Base-by-base conservation (phyloP, 2,888 invertebrate genomes). In the Nomada ferruginata region DNA sequence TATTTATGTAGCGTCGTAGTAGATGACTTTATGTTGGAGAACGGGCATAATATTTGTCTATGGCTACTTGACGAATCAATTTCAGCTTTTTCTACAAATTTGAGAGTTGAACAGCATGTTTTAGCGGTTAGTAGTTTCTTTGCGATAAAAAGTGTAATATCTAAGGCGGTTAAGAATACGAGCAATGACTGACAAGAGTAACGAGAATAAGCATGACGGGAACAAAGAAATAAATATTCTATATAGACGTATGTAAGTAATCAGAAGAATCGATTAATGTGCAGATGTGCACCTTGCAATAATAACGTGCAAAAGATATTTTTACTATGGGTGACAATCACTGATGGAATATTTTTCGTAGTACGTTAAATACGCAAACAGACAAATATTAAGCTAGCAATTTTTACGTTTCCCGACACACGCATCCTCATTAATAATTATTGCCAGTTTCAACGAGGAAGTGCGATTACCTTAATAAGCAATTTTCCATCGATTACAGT, bases 1-100 rank as follows among this genome's bases (percentile, higher is more conserved):
- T 75, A 26, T 64, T 11, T n/a, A 2, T 29, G 7, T 52, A 20
- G 18, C 42, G 23, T 18, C 26, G 2, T 23, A 23, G 42, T 23
- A 18, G 9, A 44, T 50, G 42, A 50, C 15, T 20, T 50, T 36
- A 60, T 66, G 53, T 66, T 74, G 60, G 66, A 74, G 76, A 61
- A 69, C 76, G 63, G 47, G 42, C 20, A 52, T 36, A 36, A 23
- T 23, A 60, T 15, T 18, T 29, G 11, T 11, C 15, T 20, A 7
- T 36, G 11, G 5, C 15, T 10, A 20, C 20, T 60, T 36, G 1
- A 29, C 9, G 15, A 0, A 11, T 57, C 50, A 50, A 7, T 10
- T 29, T 11, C n/a, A 36, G 11, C 2, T 11, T 15, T 53, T 11
- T 1, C 0, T 52, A 15, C n/a, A 18, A 52, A 29, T 53, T 36